phyloP scores from a whole-genome alignment of 2,113 vertebrate genomes.

The Chaenogobius annularis region DNA sequence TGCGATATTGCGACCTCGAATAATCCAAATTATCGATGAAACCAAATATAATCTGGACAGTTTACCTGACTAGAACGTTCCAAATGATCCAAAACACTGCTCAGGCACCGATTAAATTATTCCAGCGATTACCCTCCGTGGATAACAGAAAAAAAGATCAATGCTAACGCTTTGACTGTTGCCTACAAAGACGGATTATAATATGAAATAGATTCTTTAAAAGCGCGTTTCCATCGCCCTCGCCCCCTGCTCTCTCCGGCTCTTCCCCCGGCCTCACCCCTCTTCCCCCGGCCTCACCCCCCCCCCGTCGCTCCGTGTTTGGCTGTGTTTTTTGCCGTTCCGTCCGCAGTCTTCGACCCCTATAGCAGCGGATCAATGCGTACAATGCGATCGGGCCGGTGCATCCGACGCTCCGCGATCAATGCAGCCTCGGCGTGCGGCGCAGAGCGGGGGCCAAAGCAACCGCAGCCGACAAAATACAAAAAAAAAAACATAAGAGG shows the following conservation, averaged over 20 bases:
- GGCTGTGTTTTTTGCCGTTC: neutral
- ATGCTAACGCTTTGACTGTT: neutral
- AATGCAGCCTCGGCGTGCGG: slow-evolving; percentile 13
- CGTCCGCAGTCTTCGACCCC: slow-evolving; percentile 22
- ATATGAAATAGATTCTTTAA: neutral
- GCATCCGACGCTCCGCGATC: slow-evolving; percentile 21
- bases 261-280: neutral
- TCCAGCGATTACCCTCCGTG: neutral
- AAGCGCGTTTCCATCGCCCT: slow-evolving; percentile 17
- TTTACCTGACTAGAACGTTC: no score
- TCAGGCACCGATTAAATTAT: neutral
- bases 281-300: neutral
- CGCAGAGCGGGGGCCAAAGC: neutral
- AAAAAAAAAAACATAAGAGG: neutral
- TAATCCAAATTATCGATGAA: no score
- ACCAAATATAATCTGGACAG: no score
- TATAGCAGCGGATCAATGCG: neutral
- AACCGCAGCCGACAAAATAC: neutral
- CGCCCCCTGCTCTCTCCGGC: slow-evolving; percentile 1
- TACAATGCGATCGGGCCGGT: slow-evolving; percentile 1
- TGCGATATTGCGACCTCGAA: no score
- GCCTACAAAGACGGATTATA: neutral
- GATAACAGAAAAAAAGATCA: neutral
- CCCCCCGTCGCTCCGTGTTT: slow-evolving; percentile 11
- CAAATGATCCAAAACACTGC: no score